Evolutionary conservation across 2,113 vertebrate genomes (phyloP).

Genomic region (Lutjanus erythropterus): DNA sequence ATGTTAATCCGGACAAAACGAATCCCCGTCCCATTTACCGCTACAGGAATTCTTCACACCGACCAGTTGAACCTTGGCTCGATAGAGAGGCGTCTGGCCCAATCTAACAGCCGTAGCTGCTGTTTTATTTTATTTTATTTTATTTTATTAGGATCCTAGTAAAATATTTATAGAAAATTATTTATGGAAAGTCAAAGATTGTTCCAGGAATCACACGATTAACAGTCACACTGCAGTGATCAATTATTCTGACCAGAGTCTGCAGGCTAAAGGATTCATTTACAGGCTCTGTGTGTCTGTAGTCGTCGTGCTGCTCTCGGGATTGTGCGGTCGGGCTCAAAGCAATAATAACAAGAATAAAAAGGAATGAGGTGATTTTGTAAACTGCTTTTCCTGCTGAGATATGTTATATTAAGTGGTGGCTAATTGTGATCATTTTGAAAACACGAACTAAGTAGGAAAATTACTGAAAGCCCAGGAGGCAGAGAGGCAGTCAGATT

Average conservation of each 20-base stretch:
- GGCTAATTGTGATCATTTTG: constrained; percentile 38
- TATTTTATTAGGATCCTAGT: background rate
- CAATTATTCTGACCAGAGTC: constrained; percentile 22
- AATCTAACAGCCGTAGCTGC: background rate
- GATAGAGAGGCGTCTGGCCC: background rate
- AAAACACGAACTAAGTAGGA: constrained; percentile 11
- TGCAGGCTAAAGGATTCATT: constrained; percentile 13
- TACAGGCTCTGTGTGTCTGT: background rate
- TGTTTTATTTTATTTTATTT: background rate
- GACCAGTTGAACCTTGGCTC: constrained; percentile 37
- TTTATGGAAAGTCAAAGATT: constrained; percentile 6
- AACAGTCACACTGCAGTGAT: constrained; percentile 32
- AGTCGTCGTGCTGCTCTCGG: constrained; percentile 5
- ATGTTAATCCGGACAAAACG: constrained; percentile 8
- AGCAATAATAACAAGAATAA: constrained; percentile 9
- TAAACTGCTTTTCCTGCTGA: constrained; percentile 18
- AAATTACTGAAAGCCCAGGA: constrained; percentile 21
- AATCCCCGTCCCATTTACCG: background rate
- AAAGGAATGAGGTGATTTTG: constrained; percentile 8
- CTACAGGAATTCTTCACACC: constrained; percentile 20
- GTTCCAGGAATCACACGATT: background rate
- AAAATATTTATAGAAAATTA: constrained; percentile 8
- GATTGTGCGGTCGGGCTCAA: background rate
- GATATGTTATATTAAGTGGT: constrained; percentile 25
- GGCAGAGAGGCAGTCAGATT: constrained; percentile 4